phyloP scores from a whole-genome alignment of 2,113 vertebrate genomes.

The Xerus inauris region DNA sequence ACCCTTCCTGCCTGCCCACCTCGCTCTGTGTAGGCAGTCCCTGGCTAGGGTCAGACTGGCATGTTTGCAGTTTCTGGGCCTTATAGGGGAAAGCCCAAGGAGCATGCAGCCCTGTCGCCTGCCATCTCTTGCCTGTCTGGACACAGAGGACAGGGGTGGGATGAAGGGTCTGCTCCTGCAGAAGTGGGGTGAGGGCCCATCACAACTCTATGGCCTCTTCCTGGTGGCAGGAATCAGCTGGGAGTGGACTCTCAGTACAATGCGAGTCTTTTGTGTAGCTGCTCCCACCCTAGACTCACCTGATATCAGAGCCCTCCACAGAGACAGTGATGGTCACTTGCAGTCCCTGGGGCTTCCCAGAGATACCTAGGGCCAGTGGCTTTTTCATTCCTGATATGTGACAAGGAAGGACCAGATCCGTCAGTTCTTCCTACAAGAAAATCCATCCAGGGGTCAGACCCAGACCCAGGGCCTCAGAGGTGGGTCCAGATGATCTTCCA shows the following conservation, averaged over 20 bases:
- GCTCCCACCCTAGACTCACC: constrained; percentile 59
- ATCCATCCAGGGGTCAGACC: background rate
- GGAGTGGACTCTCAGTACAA: rapidly evolving
- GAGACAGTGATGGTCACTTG: constrained; percentile 87
- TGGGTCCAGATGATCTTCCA: background rate
- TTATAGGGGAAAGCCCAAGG: background rate
- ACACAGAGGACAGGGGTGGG: background rate
- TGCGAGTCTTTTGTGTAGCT: background rate
- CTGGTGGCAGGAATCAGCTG: background rate
- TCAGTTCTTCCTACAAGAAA: constrained; percentile 88
- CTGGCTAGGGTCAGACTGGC: rapidly evolving
- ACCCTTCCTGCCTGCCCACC: background rate
- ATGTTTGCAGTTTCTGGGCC: background rate
- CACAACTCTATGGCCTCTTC: background rate
- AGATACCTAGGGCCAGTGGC: constrained; percentile 89
- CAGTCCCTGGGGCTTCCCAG: constrained; percentile 88
- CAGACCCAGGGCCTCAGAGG: background rate
- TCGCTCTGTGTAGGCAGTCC: background rate
- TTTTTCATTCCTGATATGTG: constrained; percentile 90
- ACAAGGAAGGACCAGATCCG: constrained; percentile 89
- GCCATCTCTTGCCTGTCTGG: background rate
- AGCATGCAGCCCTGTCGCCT: background rate
- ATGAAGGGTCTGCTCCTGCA: background rate
- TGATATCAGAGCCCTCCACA: constrained; percentile 57
- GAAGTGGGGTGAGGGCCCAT: background rate